A percentile compares a stretch with the other conserved stretches of the same genome.
Conservation (phyloP, 2,113 vertebrate genomes). For the Rhea pennata region DNA sequence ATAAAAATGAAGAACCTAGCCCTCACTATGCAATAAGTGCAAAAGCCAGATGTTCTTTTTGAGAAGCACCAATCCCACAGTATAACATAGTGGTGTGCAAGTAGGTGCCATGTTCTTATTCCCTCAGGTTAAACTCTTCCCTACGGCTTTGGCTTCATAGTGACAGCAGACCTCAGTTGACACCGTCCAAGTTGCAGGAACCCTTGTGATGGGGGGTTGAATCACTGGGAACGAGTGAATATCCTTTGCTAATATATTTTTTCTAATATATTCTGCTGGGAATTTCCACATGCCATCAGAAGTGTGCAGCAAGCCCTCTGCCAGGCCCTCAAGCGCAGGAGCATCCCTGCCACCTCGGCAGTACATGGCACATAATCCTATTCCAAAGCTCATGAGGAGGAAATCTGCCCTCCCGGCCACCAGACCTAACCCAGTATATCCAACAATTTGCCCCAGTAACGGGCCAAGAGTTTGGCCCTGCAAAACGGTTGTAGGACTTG, state of each 20-base stretch:
- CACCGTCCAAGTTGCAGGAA: neutral
- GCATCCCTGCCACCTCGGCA: neutral
- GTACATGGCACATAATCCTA: neutral
- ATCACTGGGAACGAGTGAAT: neutral
- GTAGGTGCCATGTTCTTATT: neutral
- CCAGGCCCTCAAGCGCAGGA: too few species aligned
- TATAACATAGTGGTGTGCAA: neutral
- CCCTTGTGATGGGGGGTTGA: neutral
- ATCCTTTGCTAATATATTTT: neutral
- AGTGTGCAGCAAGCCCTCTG: neutral
- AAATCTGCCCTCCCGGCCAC: neutral
- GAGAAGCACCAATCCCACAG: neutral
- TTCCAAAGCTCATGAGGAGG: neutral
- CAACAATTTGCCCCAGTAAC: neutral
- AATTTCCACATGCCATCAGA: neutral
- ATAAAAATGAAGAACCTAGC: neutral
- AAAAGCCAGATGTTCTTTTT: neutral
- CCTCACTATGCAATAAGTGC: neutral
- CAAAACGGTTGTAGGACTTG: neutral
- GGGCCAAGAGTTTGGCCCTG: neutral
- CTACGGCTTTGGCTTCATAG: neutral
- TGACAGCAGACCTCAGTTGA: neutral
- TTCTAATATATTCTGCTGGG: neutral
- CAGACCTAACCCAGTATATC: neutral
- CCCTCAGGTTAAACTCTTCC: neutral